These are phyloP conservation scores for Plutomurus gul DNA, from an alignment of 1,140 invertebrate species.

Conservation along the genomic window DNA sequence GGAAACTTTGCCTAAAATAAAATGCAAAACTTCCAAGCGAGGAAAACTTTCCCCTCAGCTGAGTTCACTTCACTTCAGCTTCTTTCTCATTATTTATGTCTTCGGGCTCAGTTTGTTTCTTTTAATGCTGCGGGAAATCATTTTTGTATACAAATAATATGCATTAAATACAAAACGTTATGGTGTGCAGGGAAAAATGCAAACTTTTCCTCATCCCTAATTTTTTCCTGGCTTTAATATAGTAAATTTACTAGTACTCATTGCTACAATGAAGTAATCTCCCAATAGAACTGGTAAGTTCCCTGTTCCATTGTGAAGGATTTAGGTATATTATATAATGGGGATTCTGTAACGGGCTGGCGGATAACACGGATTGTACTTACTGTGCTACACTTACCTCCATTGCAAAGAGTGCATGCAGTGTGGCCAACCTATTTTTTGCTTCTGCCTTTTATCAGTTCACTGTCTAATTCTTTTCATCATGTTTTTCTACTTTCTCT, in stretches of 20 bases:
- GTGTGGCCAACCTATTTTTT: too few species aligned
- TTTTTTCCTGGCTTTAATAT: neutral
- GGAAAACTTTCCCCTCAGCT: neutral
- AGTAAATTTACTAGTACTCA: too few species aligned
- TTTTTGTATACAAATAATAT: conserved; percentile 26
- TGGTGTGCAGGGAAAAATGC: neutral
- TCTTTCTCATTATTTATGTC: conserved; percentile 18
- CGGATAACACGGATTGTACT: too few species aligned
- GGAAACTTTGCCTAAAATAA: conserved; percentile 24
- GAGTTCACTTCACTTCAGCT: neutral
- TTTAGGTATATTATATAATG: too few species aligned
- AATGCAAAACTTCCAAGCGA: conserved; percentile 22
- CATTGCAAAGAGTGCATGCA: too few species aligned
- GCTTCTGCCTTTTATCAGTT: neutral
- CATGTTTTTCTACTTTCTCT: neutral
- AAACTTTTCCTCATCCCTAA: neutral
- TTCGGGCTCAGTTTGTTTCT: conserved; percentile 3
- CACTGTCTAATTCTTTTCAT: neutral
- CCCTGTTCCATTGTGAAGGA: too few species aligned
- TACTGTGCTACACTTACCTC: too few species aligned
- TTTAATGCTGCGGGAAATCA: conserved; percentile 23
- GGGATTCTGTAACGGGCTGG: too few species aligned
- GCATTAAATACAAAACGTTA: conserved; percentile 25
- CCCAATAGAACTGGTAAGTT: too few species aligned
- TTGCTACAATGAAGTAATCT: too few species aligned